Evolutionary conservation across 1,140 invertebrate species (phyloP), one percentile per base, ranked within the genome.

Genomic region (Calliopsis andreniformis): DNA sequence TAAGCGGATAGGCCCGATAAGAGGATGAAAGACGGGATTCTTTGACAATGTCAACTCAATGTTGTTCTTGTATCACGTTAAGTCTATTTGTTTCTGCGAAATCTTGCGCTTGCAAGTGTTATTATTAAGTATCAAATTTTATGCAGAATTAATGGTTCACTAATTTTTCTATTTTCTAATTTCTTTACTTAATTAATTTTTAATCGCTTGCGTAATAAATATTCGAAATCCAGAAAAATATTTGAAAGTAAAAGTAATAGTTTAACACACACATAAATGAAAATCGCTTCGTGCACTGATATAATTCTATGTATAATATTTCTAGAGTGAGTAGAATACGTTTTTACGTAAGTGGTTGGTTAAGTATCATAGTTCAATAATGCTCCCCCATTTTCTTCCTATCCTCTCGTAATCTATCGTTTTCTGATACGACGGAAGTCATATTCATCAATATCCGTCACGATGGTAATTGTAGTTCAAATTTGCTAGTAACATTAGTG

Each of bases 401-500:
- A 28, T 32, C 58, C 35, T 28, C 28, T 43, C 1, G 12, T 75
- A 64, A 78, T 82, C 73, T 63, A 75, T 82, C 47, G 23, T 61
- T 25, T 53, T 42, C 20, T 47, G 30, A 42, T 68, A 8, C 39
- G 67, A 12, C 64, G 59, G 61, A 82, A 78, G 58, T 67, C 25
- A 82, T 82, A 82, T 82, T 83, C 75, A 70, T 83, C 79, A 78
- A 72, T 66, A 79, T 82, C 80, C 66, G 49, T 68, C 68, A 32
- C 47, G 55, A 8, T 18, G 23, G 49, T 78, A 73, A 83, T 83
- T 82, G 71, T 67, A 73, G 75, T 78, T 64, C 43, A 28, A 59
- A 77, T 77, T 80, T 61, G 66, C 64, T 67, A 53, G 73, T 73
- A 82, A 64, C 61, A 43, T 69, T 47, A 42, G 45, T 18, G 69